Percentiles rank a stretch among this genome's conserved stretches.
Conservation (phyloP, 2,797 vertebrate genomes). For the Arctocebus calabarensis region DNA sequence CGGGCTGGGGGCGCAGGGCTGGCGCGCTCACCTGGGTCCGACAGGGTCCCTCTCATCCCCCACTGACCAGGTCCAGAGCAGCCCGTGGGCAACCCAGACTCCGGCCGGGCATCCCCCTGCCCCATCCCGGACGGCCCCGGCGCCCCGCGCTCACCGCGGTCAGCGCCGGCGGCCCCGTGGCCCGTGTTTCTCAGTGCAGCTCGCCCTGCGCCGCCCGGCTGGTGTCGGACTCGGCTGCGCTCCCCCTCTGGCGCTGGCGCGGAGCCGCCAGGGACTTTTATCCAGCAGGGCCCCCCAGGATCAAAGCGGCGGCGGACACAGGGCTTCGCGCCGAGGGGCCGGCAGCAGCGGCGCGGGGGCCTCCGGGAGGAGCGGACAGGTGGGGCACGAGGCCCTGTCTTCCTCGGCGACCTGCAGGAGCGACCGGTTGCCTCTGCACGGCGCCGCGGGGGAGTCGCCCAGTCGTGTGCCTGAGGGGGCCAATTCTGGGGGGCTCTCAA, state of each 20-base stretch:
- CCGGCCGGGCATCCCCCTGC: not conserved
- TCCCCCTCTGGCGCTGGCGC: constrained; percentile 78
- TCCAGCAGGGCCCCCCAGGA: constrained; percentile 79
- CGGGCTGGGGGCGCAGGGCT: constrained; percentile 13
- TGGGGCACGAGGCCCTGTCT: constrained; percentile 63
- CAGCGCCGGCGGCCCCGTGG: constrained; percentile 6
- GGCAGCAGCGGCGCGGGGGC: constrained; percentile 42
- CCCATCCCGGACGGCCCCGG: not conserved
- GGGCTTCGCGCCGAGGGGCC: constrained; percentile 74
- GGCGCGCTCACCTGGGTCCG: constrained; percentile 63
- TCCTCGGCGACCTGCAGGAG: constrained; percentile 41
- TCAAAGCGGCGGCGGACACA: constrained; percentile 81
- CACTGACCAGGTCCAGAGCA: not conserved
- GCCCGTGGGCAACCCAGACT: not conserved
- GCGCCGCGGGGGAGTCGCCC: constrained; percentile 20
- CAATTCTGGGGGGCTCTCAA: not conserved
- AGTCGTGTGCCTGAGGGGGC: not conserved
- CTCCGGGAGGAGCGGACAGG: constrained; percentile 76
- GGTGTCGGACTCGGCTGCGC: constrained; percentile 53
- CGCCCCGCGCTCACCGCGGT: constrained; percentile 65
- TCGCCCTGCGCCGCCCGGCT: constrained; percentile 36
- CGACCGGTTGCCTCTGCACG: not conserved
- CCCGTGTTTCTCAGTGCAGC: constrained; percentile 20
- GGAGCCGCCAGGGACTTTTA: constrained; percentile 78
- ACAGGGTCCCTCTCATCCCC: not conserved